Evolutionary conservation across 2,113 vertebrate species (phyloP), one percentile per base, ranked within the genome.

Genomic region (Labeo rohita): DNA sequence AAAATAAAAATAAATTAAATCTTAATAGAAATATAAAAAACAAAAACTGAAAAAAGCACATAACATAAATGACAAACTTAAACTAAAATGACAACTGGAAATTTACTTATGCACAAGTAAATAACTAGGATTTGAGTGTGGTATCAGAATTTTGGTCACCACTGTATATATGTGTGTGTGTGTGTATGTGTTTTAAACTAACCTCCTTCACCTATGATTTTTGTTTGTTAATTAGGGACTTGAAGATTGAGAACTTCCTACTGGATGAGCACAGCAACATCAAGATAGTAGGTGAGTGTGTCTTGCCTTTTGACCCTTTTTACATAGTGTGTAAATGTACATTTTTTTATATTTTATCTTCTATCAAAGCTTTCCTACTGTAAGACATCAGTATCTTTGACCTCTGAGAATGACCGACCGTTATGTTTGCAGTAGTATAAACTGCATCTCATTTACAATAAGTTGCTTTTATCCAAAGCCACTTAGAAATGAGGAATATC

Each of bases 201-300:
- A 79, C 50, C 49, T 85, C 87, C 83, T 84, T 13, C 79, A 88
- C 63, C 90, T 90, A 89, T 90, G 82, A 68, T 36, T 63, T 89
- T 52, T 76, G 47, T 66, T 61, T 68, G 18, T 61, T 7, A 13
- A 23, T 36, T 77, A 97, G 96, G 89, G 95, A 97, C 90, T 89
- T 97, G 75, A 97, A 97, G 93, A 95, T 96, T 84, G 95, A 97
- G 93, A 96, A 96, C 93, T 97, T 97, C 92, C 94, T 98, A 84
- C 93, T 98, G 65, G 95, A 97, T 87, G 95, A 96, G 86, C 95
- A 96, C 63, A 95, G 96, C 90, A 96, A 95, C 91, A 97, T 96
- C 89, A 97, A 97, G 95, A 97, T 96, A 16, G 90, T 96, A 80
- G 96, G 95, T 97, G 95, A 34, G 95, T 94, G 7, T 50, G 75